Conservation (phyloP, 2,888 invertebrate genomes). For the Tetragnatha montana region DNA sequence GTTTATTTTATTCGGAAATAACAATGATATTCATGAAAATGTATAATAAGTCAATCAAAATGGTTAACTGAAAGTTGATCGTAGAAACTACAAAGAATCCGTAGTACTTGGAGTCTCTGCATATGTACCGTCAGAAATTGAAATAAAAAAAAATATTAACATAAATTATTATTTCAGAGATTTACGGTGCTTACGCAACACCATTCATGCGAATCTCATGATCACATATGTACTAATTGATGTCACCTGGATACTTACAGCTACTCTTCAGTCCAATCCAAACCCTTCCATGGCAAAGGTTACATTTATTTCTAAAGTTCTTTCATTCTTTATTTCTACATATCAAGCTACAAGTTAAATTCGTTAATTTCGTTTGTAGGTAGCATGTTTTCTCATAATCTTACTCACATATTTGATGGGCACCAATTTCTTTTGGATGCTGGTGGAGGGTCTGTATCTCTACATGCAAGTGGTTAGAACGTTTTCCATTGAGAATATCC, state of each 20-base stretch:
- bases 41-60: no score
- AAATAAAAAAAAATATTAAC: no score
- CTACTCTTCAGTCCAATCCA: constrained; percentile 77
- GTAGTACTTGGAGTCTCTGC: no score
- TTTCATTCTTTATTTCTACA: no score
- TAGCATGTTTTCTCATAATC: constrained; percentile 77
- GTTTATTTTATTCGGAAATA: no score
- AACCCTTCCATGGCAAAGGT: constrained; percentile 54
- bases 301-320: neutral
- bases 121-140: no score
- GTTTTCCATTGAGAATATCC: constrained; percentile 74
- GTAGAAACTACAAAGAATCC: no score
- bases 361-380: constrained; percentile 21
- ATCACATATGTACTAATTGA: constrained; percentile 93
- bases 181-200: constrained; percentile 91
- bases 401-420: constrained; percentile 92
- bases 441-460: constrained; percentile 84
- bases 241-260: constrained; percentile 90
- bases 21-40: no score
- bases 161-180: constrained; percentile 81
- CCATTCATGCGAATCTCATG: constrained; percentile 96
- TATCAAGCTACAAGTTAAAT: neutral
- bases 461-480: constrained; percentile 73
- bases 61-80: no score
- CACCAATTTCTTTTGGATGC: constrained; percentile 99